Percentiles rank a stretch among this genome's conserved stretches.
Conservation (phyloP, 2,113 vertebrate species). For the Mesitornis unicolor region DNA sequence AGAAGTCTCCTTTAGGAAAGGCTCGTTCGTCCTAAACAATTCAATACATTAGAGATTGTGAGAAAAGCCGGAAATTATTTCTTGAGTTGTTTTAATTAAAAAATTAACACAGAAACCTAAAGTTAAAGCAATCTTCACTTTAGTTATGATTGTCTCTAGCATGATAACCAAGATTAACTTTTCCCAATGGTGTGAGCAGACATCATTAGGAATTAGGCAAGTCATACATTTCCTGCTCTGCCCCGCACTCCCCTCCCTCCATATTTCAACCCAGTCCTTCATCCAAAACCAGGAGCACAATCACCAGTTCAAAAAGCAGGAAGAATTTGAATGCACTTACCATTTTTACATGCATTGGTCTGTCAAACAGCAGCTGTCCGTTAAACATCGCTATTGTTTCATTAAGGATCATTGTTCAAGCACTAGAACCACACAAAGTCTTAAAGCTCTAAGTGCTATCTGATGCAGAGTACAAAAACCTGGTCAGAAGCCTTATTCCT, state of each 20-base stretch:
- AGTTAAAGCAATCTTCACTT: background rate
- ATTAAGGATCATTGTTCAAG: conserved; percentile 73
- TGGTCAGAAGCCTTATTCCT: background rate
- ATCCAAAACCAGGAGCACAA: background rate
- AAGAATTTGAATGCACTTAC: conserved; percentile 68
- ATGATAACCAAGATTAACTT: background rate
- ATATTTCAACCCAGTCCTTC: background rate
- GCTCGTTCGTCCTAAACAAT: conserved; percentile 89
- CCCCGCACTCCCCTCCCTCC: too few relatives aligned
- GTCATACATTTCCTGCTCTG: background rate
- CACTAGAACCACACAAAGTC: background rate
- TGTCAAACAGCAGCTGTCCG: conserved; percentile 92
- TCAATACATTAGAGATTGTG: background rate
- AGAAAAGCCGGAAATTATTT: background rate
- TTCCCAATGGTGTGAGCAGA: accelerated
- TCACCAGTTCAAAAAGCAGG: background rate
- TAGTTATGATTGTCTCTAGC: background rate
- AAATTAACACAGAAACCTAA: background rate
- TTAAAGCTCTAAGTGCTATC: background rate
- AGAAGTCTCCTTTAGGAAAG: conserved; percentile 92
- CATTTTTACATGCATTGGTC: conserved; percentile 98
- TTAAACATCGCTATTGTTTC: conserved; percentile 90
- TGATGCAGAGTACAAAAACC: background rate
- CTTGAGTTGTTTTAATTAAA: background rate
- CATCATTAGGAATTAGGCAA: background rate